Base-by-base conservation (phyloP, 2,888 invertebrate genomes). In the Geophilus truncorum region DNA sequence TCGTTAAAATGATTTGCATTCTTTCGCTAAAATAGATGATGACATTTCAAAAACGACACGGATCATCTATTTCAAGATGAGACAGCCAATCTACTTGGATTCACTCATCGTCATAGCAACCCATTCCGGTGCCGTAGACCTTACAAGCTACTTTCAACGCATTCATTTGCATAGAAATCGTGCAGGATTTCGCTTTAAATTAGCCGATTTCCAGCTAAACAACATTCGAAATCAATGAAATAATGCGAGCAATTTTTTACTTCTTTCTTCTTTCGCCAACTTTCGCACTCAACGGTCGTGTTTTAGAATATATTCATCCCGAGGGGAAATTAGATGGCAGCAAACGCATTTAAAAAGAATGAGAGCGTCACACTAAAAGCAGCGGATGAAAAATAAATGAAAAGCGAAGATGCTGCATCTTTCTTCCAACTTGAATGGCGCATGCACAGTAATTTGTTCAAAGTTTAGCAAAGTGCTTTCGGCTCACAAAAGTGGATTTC, bases 201-300 rank as follows among this genome's bases (percentile, higher is more conserved):
- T 51, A 51, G 51, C 18, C 51, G 18, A 51, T 51, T 51, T 2
- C 18, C 51, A 18, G 18, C 51, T 51, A n/a, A 18, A 51, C 21
- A 51, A 51, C 51, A 18, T 51, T n/a, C 21, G 6, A 51, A 51
- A 51, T 51, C 51, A 51, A 51, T 51, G 51, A 51, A 51, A 18
- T 51, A 51, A 76, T 23, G 82, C 82, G 9, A 84, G 81, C n/a
- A 7, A 9, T n/a, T 51, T 51, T 51, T 51, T 51, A 15, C 15
- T n/a, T 45, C 45, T 9, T 32, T 9, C 32, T 32, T 32, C 5
- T 32, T 9, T 32, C 32, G 32, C 45, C 12, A 51, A 18, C 18
- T n/a, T 7, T 5, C 7, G 1, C n/a, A 1, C 45, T 45, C n/a
- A 45, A 45, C n/a, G 45, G 15, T 45, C 45, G 45, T 45, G 45